Percentiles rank a stretch among this genome's conserved stretches.
Evolutionary conservation across 2,888 invertebrate genomes (phyloP).

Genomic region (Hirtodrosophila alboralis): DNA sequence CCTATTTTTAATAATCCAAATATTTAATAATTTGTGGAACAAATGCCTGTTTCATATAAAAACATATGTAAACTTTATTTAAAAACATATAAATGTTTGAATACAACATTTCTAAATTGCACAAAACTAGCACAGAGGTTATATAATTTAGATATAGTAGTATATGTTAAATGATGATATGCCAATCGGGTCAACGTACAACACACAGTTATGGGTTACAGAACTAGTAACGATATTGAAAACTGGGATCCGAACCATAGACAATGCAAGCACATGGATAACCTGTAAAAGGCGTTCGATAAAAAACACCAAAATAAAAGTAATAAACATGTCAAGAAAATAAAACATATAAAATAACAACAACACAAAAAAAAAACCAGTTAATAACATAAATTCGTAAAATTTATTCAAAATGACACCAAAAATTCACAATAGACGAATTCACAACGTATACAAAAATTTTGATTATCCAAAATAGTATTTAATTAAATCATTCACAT

Average conservation of each 20-base stretch:
- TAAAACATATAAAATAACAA: slow-evolving; percentile 31
- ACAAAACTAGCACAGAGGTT: slow-evolving; percentile 24
- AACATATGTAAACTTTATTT: slow-evolving; percentile 31
- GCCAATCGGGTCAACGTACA: slow-evolving; percentile 29
- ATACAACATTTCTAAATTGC: slow-evolving; percentile 24
- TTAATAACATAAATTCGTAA: slow-evolving; percentile 22
- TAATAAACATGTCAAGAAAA: slow-evolving; percentile 28
- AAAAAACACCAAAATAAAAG: slow-evolving; percentile 52
- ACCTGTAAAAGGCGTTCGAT: slow-evolving; percentile 76
- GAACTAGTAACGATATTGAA: slow-evolving; percentile 81
- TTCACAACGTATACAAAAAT: slow-evolving; percentile 35
- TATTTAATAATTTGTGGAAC: too few relatives aligned
- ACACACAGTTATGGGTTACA: slow-evolving; percentile 28
- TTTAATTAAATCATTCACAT: not conserved
- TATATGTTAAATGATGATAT: slow-evolving; percentile 26
- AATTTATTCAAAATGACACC: slow-evolving; percentile 62
- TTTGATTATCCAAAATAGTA: not conserved
- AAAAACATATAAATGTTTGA: slow-evolving; percentile 4
- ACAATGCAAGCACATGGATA: slow-evolving; percentile 83
- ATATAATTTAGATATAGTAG: slow-evolving; percentile 7
- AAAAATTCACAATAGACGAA: slow-evolving; percentile 32
- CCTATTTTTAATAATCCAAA: too few relatives aligned
- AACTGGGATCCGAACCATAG: slow-evolving; percentile 81
- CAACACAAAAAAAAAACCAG: slow-evolving; percentile 14
- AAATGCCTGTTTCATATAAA: not conserved